Conservation (phyloP, 2,888 invertebrate genomes). For the Crocallis elinguaria region DNA sequence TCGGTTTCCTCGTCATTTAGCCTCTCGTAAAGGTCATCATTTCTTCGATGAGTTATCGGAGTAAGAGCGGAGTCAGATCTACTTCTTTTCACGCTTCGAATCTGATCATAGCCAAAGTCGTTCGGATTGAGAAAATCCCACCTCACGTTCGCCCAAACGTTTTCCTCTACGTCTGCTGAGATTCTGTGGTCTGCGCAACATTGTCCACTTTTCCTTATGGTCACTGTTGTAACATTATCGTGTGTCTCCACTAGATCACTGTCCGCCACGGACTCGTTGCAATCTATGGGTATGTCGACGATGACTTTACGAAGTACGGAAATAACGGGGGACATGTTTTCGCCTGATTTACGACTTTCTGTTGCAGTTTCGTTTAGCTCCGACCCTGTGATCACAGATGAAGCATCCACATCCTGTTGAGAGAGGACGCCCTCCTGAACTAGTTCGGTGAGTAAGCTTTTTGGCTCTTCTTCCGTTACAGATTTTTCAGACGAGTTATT, state of each 20-base stretch:
- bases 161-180: slow-evolving; percentile 75
- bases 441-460: slow-evolving; percentile 74
- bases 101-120: slow-evolving; percentile 78
- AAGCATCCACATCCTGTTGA: slow-evolving; percentile 75
- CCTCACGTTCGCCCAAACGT: slow-evolving; percentile 78
- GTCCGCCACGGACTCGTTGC: slow-evolving; percentile 65
- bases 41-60: slow-evolving; percentile 64
- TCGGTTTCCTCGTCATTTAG: slow-evolving; percentile 68
- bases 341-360: slow-evolving; percentile 64
- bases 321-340: slow-evolving; percentile 63
- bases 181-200: slow-evolving; percentile 79
- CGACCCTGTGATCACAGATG: slow-evolving; percentile 66
- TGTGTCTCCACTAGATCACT: slow-evolving; percentile 65
- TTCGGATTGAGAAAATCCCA: slow-evolving; percentile 79
- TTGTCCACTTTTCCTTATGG: slow-evolving; percentile 69
- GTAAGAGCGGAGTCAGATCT: slow-evolving; percentile 78
- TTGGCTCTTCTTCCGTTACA: slow-evolving; percentile 58
- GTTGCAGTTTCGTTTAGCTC: slow-evolving; percentile 62
- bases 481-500: slow-evolving; percentile 51
- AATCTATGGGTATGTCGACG: slow-evolving; percentile 73
- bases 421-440: slow-evolving; percentile 77
- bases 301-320: slow-evolving; percentile 69
- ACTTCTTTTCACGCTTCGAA: slow-evolving; percentile 74
- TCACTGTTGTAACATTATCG: slow-evolving; percentile 73
- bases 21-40: slow-evolving; percentile 77